Conservation (phyloP, 2,797 vertebrate genomes). For the Atherinosoma microstoma region DNA sequence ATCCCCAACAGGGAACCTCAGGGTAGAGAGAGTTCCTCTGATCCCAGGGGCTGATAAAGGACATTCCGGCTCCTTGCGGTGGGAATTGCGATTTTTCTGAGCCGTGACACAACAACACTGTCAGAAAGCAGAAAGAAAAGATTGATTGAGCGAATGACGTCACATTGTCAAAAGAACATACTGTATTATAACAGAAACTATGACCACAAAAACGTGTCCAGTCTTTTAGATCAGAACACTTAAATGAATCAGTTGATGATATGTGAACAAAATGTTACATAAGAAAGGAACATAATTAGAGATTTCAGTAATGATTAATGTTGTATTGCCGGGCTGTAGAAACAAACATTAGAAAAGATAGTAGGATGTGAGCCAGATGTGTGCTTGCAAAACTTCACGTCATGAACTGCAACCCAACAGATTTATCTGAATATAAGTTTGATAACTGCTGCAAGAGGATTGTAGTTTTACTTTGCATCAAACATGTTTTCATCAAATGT, state of each 20-base stretch:
- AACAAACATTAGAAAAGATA: neutral
- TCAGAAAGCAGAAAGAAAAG: slow-evolving; percentile 37
- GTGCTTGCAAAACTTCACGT: neutral
- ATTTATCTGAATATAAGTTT: neutral
- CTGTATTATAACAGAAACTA: slow-evolving; percentile 35
- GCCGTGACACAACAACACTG: slow-evolving; percentile 62
- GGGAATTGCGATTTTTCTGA: slow-evolving; percentile 71
- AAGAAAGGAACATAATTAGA: neutral
- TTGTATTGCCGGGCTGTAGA: neutral
- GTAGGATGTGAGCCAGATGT: neutral
- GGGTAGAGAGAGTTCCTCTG: slow-evolving; percentile 72
- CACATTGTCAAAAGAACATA: slow-evolving; percentile 50
- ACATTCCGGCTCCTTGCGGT: slow-evolving; percentile 54
- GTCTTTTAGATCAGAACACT: slow-evolving; percentile 6
- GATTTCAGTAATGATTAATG: neutral
- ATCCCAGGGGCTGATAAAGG: slow-evolving; percentile 76
- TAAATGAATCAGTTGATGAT: slow-evolving; percentile 32
- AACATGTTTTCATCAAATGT: neutral
- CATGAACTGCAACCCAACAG: neutral
- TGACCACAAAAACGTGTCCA: slow-evolving; percentile 6
- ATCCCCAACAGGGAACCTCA: slow-evolving; percentile 65
- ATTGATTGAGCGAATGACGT: slow-evolving; percentile 32
- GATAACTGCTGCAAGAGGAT: slow-evolving; percentile 4
- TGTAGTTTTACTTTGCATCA: neutral
- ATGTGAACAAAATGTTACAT: slow-evolving; percentile 17